Conservation (phyloP, 1,140 invertebrate species). For the Hylaeus volcanicus region DNA sequence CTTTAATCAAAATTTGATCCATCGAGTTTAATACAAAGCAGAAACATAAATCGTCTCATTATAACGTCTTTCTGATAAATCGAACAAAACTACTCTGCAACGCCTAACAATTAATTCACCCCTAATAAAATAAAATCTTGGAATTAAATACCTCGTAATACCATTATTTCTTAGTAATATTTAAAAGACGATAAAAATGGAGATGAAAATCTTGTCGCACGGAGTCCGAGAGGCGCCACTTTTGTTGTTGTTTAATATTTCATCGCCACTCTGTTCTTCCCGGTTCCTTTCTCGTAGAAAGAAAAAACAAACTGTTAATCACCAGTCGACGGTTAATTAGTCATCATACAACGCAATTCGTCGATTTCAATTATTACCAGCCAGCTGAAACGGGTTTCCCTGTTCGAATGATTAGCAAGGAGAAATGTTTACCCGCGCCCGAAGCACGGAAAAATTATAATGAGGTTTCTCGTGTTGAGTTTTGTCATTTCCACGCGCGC, state of each 20-base stretch:
- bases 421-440: not conserved
- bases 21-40: no score
- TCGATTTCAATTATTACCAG: conserved; percentile 17
- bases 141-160: no score
- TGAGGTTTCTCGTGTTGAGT: not conserved
- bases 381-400: not conserved
- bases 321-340: conserved; percentile 13
- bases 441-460: conserved; percentile 17
- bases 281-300: not conserved
- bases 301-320: conserved; percentile 21
- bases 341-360: conserved; percentile 9
- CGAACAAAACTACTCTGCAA: no score
- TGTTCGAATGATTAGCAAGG: conserved; percentile 6
- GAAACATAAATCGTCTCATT: no score
- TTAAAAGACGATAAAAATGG: no score
- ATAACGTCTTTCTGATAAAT: no score
- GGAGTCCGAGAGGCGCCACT: no score
- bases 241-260: conserved; percentile 8
- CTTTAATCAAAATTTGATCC: no score
- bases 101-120: no score
- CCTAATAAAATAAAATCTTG: no score
- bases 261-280: not conserved
- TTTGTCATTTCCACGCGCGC: not conserved
- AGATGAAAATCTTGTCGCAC: not conserved
- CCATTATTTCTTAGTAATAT: no score